These are phyloP conservation scores for Pelobates cultripes DNA, from an alignment of 2,797 vertebrate species.

Conservation along the genomic window DNA sequence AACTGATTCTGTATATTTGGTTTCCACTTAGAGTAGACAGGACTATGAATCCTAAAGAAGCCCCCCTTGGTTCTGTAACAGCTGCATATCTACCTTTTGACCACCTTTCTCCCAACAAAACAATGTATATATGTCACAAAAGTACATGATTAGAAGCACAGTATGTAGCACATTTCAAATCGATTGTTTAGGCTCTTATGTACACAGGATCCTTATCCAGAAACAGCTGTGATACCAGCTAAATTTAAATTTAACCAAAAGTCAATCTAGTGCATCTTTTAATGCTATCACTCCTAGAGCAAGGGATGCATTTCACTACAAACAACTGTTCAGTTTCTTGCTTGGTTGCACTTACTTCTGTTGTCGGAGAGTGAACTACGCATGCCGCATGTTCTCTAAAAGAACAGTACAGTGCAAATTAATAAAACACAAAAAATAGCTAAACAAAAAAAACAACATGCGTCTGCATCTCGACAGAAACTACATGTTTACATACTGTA, in stretches of 20 bases:
- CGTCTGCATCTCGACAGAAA: no score
- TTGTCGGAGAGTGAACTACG: constrained; percentile 61
- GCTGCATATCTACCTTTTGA: no score
- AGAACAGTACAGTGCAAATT: constrained; percentile 18
- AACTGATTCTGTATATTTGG: no score
- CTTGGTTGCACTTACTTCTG: constrained; percentile 64
- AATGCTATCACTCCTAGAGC: constrained; percentile 59
- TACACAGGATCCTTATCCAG: background rate
- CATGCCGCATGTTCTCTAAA: constrained; percentile 55
- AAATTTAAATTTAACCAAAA: constrained; percentile 62
- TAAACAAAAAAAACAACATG: no score
- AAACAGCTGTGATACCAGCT: constrained; percentile 53
- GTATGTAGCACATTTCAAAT: background rate
- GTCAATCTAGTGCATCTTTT: constrained; percentile 63
- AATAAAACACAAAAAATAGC: constrained; percentile 19
- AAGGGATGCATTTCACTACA: constrained; percentile 64
- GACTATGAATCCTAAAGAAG: no score
- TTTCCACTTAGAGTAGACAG: no score
- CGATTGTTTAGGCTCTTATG: background rate
- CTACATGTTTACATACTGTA: no score
- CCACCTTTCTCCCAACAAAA: no score
- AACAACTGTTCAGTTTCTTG: constrained; percentile 66
- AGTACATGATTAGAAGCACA: no score
- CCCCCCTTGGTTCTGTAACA: no score
- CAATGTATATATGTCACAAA: no score